phyloP scores from a whole-genome alignment of 2,888 invertebrate genomes.

The Cenopis cana region DNA sequence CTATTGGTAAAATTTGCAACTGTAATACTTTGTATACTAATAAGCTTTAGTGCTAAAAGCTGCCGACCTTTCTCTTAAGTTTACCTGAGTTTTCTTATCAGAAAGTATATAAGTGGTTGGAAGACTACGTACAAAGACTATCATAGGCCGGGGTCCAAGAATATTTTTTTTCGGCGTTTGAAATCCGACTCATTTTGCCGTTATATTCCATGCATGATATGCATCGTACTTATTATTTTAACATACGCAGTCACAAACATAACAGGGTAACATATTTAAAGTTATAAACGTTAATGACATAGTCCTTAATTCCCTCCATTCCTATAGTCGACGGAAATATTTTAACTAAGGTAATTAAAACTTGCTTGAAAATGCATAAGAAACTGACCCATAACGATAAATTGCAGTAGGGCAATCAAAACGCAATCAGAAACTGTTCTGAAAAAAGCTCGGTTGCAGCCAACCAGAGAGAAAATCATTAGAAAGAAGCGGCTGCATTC shows the following conservation, averaged over 20 bases:
- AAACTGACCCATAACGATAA: neutral
- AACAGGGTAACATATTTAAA: too few species aligned
- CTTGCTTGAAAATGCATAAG: neutral
- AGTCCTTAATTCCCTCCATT: too few species aligned
- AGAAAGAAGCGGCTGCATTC: conserved; percentile 3
- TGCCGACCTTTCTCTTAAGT: conserved; percentile 15
- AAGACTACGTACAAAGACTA: conserved; percentile 2
- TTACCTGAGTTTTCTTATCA: conserved; percentile 19
- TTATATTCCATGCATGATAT: neutral
- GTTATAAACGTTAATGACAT: too few species aligned
- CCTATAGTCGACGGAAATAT: too few species aligned
- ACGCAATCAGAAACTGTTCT: conserved; percentile 29
- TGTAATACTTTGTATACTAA: neutral
- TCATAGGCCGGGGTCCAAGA: neutral
- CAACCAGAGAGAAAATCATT: conserved; percentile 13
- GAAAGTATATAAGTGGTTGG: conserved; percentile 29
- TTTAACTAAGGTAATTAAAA: too few species aligned
- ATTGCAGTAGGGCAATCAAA: conserved; percentile 30
- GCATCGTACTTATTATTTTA: too few species aligned
- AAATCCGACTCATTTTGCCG: neutral
- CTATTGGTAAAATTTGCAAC: conserved; percentile 37
- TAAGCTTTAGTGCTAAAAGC: conserved; percentile 26
- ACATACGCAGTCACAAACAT: too few species aligned
- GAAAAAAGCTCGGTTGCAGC: conserved; percentile 19
- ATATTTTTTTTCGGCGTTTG: neutral